Conservation (phyloP, 2,113 vertebrate genomes). For the Tenrec ecaudatus region DNA sequence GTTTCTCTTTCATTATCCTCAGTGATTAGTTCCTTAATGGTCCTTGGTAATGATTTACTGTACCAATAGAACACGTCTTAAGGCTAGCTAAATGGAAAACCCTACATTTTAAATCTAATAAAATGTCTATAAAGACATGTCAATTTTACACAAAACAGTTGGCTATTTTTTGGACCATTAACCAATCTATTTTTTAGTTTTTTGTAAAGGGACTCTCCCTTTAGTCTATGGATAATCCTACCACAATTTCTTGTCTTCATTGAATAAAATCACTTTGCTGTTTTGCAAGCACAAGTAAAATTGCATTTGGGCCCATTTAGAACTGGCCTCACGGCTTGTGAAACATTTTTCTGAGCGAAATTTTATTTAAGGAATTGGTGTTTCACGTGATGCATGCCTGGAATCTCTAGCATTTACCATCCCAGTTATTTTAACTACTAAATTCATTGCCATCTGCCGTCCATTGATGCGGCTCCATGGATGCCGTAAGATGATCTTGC, state of each 20-base stretch:
- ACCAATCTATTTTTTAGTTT: too few relatives aligned
- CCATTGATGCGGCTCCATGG: background rate
- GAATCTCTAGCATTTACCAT: slow-evolving; percentile 5
- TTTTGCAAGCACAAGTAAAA: slow-evolving; percentile 52
- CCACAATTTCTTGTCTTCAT: background rate
- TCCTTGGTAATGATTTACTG: too few relatives aligned
- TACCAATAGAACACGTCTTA: too few relatives aligned
- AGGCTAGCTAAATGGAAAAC: too few relatives aligned
- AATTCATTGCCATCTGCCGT: background rate
- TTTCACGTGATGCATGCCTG: slow-evolving; percentile 19
- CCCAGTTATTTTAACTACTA: slow-evolving; percentile 2
- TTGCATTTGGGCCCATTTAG: background rate
- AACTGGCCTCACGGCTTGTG: slow-evolving; percentile 12
- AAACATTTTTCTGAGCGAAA: slow-evolving; percentile 52
- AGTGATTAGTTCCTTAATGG: too few relatives aligned
- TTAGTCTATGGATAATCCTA: background rate
- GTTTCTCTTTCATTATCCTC: too few relatives aligned
- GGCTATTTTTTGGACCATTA: too few relatives aligned
- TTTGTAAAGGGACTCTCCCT: background rate
- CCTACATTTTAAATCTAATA: too few relatives aligned
- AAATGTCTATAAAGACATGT: too few relatives aligned
- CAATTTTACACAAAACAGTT: too few relatives aligned
- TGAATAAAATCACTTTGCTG: slow-evolving; percentile 13
- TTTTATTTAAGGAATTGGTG: slow-evolving; percentile 54
- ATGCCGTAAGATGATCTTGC: slow-evolving; percentile 3